Conservation (phyloP, 2,797 vertebrate species). For the Acridotheres tristis region DNA sequence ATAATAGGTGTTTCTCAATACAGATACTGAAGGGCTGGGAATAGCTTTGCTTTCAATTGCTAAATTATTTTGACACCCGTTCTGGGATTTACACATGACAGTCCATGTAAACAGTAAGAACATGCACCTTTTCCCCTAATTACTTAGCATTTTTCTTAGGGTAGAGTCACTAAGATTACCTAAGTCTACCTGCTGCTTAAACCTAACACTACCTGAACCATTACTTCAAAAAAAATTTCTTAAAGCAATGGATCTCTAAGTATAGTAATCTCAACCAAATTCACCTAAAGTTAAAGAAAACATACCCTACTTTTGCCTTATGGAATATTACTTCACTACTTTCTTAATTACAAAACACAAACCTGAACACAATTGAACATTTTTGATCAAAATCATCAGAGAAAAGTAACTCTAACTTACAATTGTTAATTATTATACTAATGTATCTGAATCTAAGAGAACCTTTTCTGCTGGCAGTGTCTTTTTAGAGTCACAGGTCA, state of each 20-base stretch:
- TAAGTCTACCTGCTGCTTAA: not conserved
- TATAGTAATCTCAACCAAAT: not conserved
- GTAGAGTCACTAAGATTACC: not conserved
- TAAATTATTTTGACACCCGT: not conserved
- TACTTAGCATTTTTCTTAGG: not conserved
- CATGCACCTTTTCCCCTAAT: accelerated
- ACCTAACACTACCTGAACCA: not conserved
- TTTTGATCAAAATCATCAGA: not conserved
- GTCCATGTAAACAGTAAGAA: not conserved
- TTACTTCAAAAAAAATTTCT: not conserved
- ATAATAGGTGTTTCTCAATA: not conserved
- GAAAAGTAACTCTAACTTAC: not conserved
- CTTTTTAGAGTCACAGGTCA: not conserved
- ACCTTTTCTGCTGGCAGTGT: not conserved
- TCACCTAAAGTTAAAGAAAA: not conserved
- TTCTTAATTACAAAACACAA: not conserved
- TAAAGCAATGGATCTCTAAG: not conserved
- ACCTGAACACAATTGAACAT: not conserved
- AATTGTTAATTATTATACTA: not conserved
- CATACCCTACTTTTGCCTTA: not conserved
- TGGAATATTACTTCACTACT: not conserved
- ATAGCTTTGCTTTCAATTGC: not conserved
- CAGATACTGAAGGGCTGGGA: not conserved
- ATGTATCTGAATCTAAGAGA: not conserved
- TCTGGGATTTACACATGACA: not conserved